Base-by-base conservation (phyloP, 2,888 invertebrate species). In the Torymus texanus region DNA sequence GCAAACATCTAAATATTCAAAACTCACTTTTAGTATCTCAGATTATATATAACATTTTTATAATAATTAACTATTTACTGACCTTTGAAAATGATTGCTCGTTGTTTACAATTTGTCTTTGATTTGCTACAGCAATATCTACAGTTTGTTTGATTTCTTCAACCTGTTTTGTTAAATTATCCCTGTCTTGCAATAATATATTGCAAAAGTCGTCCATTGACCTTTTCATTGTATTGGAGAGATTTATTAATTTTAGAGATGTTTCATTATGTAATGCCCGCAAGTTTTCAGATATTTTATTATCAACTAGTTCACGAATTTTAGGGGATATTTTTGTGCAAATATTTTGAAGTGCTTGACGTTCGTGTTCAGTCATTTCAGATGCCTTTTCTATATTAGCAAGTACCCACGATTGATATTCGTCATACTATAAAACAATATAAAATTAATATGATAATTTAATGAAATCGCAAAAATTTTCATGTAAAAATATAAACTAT, bases 281-380 rank as follows among this genome's bases (percentile, higher is more conserved):
- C 16, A 90, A 82, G 80, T 87, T 87, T 59, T 86, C 84, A 11
- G 85, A 83, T 21, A 88, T 85, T 78, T 85, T 86, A 68, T 84
- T 86, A n/a, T 88, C 81, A 24, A 88, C 83, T 14, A 87, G 78
- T 59, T 85, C 71, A 1, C 84, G 80, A 29, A 88, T 85, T 78
- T 84, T 85, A 13, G 85, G 79, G 11, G 85, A 84, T 12, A 88
- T 74, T 78, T 81, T 84, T 11, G 71, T 18, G 8, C 85, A 85
- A 50, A 84, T 81, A 11, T 82, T 80, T 55, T 82, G 81, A 13
- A 89, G 81, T 10, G 78, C 72, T 66, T 84, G 68, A 11, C 81
- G 77, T 73, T 88, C 86, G 18, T 78, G 71, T 18, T 87, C 82
- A 2, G 86, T 83, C 76, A 86, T 81, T 3, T 75, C 74, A 3